Evolutionary conservation across 2,888 invertebrate genomes (phyloP), one percentile per base, ranked within the genome.

Genomic region (Quadriops clusia): DNA sequence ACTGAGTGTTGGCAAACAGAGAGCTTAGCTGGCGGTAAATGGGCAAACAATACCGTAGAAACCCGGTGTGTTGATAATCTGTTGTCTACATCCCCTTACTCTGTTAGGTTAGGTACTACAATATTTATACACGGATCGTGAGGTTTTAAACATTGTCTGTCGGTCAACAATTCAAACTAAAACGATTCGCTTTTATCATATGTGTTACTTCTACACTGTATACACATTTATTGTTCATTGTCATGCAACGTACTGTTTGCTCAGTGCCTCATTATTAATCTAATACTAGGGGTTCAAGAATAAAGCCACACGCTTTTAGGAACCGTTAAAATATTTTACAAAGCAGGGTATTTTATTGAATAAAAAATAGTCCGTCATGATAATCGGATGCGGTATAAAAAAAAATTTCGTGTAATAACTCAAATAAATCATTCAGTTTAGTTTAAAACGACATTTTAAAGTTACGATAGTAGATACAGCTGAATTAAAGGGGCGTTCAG

Each of bases 11-110:
- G 40, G 55, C 50, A 57, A 57, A 56, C 55, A 56, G 47, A 47
- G 42, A 53, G 53, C 54, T 55, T 57, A 58, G 56, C 56, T 58
- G 57, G 57, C 58, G 56, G 57, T 55, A 57, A 58, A 58, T 58
- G 58, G 56, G 49, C 56, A 58, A 58, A 58, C 57, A 58, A 57
- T 51, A 46, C 42, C 44, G 31, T 22, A 29, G 44, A 47, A 43
- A 46, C 49, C 53, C 51, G 48, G 51, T 51, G 51, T 52, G 51
- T 51, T 46, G 48, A 49, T 56, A 56, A 56, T 57, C 56, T 54
- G 49, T 55, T 57, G 56, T 56, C 52, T 54, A 54, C 54, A 54
- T 53, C 52, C 54, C 53, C 51, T 49, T 47, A 49, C 46, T 45
- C 42, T 51, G 52, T 54, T 52, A 44, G 47, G 42, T 42, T 46